These are phyloP conservation scores for Notocelia uddmanniana DNA, from an alignment of 2,888 invertebrate genomes.

Conservation along the genomic window DNA sequence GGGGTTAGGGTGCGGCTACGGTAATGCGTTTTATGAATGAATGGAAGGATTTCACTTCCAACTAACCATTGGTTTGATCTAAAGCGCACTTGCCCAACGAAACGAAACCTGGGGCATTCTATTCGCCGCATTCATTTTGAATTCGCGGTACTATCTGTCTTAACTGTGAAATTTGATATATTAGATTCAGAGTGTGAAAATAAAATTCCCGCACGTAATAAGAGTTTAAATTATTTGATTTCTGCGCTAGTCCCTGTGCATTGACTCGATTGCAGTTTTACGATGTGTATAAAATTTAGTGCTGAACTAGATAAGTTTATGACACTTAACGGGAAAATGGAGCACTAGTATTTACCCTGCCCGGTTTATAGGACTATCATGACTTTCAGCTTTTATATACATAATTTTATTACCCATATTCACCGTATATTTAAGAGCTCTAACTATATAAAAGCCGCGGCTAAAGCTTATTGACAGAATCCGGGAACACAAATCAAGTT, in stretches of 20 bases:
- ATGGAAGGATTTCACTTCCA: conserved; percentile 76
- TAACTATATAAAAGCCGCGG: background rate
- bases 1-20: conserved; percentile 63
- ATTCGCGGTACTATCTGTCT: conserved; percentile 19
- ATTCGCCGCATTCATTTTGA: conserved; percentile 31
- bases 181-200: conserved; percentile 14
- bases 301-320: conserved; percentile 60
- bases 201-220: conserved; percentile 43
- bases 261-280: conserved; percentile 63
- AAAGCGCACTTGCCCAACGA: conserved; percentile 61
- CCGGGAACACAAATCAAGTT: no score
- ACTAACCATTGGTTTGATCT: conserved; percentile 72
- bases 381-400: conserved; percentile 22
- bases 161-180: conserved; percentile 29
- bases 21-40: conserved; percentile 83
- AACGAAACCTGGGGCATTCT: conserved; percentile 47
- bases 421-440: conserved; percentile 4
- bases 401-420: conserved; percentile 12
- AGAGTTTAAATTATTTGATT: conserved; percentile 57
- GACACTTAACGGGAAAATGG: conserved; percentile 58
- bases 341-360: conserved; percentile 50
- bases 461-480: background rate
- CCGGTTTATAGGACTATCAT: conserved; percentile 48
- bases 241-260: conserved; percentile 53
- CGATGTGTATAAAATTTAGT: conserved; percentile 65